Conservation (phyloP, 2,888 invertebrate genomes). For the Machimus atricapillus region DNA sequence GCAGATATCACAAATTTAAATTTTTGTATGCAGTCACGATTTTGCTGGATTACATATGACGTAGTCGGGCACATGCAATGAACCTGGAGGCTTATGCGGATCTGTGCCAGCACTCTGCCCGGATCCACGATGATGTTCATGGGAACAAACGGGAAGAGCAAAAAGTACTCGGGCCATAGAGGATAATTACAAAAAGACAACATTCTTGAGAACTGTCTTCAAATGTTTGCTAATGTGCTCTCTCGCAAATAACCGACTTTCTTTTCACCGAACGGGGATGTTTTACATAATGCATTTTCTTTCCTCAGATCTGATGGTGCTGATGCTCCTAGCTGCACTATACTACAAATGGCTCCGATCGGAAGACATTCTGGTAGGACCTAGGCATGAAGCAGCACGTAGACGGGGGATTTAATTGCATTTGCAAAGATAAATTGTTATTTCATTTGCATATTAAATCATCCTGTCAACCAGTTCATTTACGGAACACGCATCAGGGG, state of each 20-base stretch:
- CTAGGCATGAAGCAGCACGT: background rate
- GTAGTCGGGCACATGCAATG: conserved; percentile 24
- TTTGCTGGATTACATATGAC: conserved; percentile 36
- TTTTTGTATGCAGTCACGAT: conserved; percentile 39
- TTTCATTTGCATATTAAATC: conserved; percentile 22
- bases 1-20: conserved; percentile 40
- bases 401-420: conserved; percentile 5
- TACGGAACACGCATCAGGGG: conserved; percentile 17
- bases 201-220: background rate
- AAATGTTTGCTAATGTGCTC: conserved; percentile 18
- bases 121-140: background rate
- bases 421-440: conserved; percentile 13
- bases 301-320: background rate
- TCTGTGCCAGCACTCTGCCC: background rate
- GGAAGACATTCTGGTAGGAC: background rate
- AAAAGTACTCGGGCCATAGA: background rate
- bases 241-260: conserved; percentile 14
- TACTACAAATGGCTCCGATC: background rate
- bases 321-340: background rate
- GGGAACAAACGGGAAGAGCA: background rate
- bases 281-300: background rate
- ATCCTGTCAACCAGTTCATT: conserved; percentile 19
- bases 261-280: background rate
- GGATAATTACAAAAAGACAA: conserved; percentile 28
- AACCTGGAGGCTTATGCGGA: conserved; percentile 19